Base-by-base conservation (phyloP, 2,888 invertebrate species). In the Stenurella melanura region DNA sequence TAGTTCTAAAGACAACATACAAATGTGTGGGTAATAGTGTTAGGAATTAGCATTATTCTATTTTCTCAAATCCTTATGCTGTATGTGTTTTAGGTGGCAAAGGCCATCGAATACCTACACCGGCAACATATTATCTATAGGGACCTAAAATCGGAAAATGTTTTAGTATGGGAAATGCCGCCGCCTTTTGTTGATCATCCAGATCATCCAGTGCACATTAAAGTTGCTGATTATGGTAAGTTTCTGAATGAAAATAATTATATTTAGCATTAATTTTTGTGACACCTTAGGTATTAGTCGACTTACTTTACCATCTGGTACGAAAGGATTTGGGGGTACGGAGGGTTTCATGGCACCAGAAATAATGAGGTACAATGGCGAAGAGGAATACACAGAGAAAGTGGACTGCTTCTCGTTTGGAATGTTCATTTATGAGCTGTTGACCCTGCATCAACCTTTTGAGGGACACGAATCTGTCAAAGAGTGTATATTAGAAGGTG, bases 271-370 rank as follows among this genome's bases (percentile, higher is more conserved):
- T 71, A 34, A 75, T 50, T 7, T 68, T 54, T 7, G 50, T 19
- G 54, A 11, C 19, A 10, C 78, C 80, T 9, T 84, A 93, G 94
- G 97, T 68, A 98, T 98, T 76, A 97, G 97, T 85, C 92, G 97
- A 58, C 91, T 95, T 80, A 97, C 95, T 1, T 92, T 97, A 10
- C 97, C 97, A 0, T 96, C 96, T 0, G 97, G 97, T 0, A 96
- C 97, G 0, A 98, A 98, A 88, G 99, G 99, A 0, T 99, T 98
- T 90, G 99, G 98, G 0, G 99, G 99, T 1, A 99, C 99, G 0
- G 98, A 98, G 90, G 99, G 99, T 0, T 99, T 98, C 89, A 99
- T 99, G 97, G 99, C 99, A 1, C 99, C 99, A 0, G 99, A 99
- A 91, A 99, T 99, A 81, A 97, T 99, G 92, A 93, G 97, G 66